These are phyloP conservation scores for Drosophila colorata DNA, from an alignment of 2,888 invertebrate species.

Conservation along the genomic window DNA sequence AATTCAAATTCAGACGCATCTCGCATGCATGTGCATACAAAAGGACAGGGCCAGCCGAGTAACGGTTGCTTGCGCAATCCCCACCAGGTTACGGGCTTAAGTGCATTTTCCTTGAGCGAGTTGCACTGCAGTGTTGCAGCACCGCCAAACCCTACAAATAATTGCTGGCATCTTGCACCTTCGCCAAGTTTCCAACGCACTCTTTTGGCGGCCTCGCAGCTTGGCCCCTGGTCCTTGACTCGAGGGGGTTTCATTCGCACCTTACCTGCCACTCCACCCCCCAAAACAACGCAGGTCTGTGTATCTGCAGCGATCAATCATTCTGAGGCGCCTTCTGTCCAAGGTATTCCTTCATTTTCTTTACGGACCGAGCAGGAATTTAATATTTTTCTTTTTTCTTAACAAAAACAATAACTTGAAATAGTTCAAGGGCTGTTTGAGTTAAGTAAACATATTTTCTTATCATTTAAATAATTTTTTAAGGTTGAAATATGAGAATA, in stretches of 20 bases:
- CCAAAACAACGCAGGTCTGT: not conserved
- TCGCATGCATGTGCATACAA: conserved; percentile 39
- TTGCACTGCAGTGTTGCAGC: conserved; percentile 25
- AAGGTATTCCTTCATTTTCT: conserved; percentile 7
- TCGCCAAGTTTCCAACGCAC: not conserved
- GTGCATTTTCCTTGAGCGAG: conserved; percentile 63
- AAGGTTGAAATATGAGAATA: too few relatives aligned
- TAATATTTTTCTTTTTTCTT: conserved; percentile 1
- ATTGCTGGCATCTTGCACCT: conserved; percentile 42
- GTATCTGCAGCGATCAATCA: conserved; percentile 43
- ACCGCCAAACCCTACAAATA: conserved; percentile 39
- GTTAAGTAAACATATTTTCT: too few relatives aligned
- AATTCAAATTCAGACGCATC: conserved; percentile 58
- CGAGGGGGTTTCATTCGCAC: not conserved
- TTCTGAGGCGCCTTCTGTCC: conserved; percentile 17
- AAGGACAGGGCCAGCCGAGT: conserved; percentile 20
- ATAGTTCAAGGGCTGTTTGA: too few relatives aligned
- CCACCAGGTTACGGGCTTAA: conserved; percentile 40
- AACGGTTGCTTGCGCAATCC: conserved; percentile 37
- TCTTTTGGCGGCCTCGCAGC: not conserved
- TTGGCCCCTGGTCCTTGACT: conserved; percentile 33
- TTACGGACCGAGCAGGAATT: conserved; percentile 29
- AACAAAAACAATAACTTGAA: too few relatives aligned
- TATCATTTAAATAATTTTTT: too few relatives aligned
- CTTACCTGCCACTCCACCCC: not conserved